These are phyloP conservation scores for Oreochromis niloticus DNA, from an alignment of 2,113 vertebrate species.

Conservation along the genomic window DNA sequence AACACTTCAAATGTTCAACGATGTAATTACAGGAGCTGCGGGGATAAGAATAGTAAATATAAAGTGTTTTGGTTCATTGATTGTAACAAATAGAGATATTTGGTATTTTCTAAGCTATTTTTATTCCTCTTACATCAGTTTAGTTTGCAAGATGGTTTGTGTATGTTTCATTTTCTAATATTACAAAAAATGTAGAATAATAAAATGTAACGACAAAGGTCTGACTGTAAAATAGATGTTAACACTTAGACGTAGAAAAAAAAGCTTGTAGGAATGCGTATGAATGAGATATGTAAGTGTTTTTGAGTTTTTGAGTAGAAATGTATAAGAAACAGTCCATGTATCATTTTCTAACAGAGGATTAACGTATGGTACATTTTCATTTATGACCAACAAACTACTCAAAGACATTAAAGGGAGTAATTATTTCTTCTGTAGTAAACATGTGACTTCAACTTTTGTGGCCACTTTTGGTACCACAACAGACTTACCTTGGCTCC, in stretches of 20 bases:
- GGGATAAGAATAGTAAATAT: slow-evolving; percentile 34
- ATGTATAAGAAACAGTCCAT: not conserved
- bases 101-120: not conserved
- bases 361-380: not conserved
- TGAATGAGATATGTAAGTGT: not conserved
- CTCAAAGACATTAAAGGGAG: not conserved
- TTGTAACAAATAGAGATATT: not conserved
- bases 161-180: not conserved
- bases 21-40: slow-evolving; percentile 47
- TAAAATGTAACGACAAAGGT: not conserved
- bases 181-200: not conserved
- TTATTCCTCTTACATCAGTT: not conserved
- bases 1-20: slow-evolving; percentile 36
- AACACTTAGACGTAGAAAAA: not conserved
- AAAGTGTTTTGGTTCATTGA: not conserved
- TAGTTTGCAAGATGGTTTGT: not conserved
- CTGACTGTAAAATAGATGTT: not conserved
- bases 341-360: not conserved
- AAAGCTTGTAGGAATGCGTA: not conserved
- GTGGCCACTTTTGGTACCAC: not conserved
- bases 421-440: not conserved
- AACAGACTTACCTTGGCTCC: not conserved
- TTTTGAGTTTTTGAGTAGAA: not conserved
- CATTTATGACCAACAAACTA: not conserved
- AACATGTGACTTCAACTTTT: not conserved